Evolutionary conservation across 2,797 vertebrate species (phyloP).

Genomic region (Acipenser oxyrinchus): DNA sequence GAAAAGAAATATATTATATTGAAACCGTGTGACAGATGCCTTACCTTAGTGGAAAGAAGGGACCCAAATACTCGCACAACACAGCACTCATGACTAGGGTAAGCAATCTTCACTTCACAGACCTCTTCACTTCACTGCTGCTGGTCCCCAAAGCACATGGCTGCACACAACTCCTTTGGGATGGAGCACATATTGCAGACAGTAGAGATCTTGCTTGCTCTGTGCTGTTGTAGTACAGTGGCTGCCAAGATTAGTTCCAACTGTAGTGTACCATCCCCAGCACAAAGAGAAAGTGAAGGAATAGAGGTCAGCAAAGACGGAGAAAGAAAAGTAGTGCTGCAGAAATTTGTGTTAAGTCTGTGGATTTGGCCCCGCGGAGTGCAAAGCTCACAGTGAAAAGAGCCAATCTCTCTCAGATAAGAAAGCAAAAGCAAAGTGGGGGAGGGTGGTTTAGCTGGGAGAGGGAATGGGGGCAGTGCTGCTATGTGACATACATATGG

Average conservation of each 20-base stretch:
- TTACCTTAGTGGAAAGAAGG: slow-evolving; percentile 17
- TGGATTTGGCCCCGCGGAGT: slow-evolving; percentile 28
- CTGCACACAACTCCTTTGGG: slow-evolving; percentile 32
- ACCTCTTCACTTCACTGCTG: slow-evolving; percentile 36
- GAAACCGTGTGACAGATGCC: slow-evolving; percentile 7
- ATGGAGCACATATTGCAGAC: background rate
- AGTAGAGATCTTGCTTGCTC: slow-evolving; percentile 37
- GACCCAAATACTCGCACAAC: slow-evolving; percentile 46
- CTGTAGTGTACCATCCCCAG: slow-evolving; percentile 14
- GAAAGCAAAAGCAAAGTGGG: slow-evolving; percentile 30
- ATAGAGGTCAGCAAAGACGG: slow-evolving; percentile 23
- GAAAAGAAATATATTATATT: background rate
- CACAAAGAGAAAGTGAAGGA: slow-evolving; percentile 18
- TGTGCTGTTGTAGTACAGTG: slow-evolving; percentile 47
- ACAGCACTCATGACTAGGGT: slow-evolving; percentile 38
- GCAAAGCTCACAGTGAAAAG: slow-evolving; percentile 21
- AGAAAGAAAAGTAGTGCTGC: too few relatives aligned
- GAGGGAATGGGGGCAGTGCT: slow-evolving; percentile 30
- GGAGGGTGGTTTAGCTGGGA: background rate
- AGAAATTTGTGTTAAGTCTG: slow-evolving; percentile 23
- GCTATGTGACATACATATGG: slow-evolving; percentile 70
- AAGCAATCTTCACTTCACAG: slow-evolving; percentile 29
- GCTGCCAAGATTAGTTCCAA: slow-evolving; percentile 47
- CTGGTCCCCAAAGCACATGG: slow-evolving; percentile 42
- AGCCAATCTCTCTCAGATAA: slow-evolving; percentile 28